phyloP scores from a whole-genome alignment of 1,140 invertebrate species.

The Andrena cerasifolii region DNA sequence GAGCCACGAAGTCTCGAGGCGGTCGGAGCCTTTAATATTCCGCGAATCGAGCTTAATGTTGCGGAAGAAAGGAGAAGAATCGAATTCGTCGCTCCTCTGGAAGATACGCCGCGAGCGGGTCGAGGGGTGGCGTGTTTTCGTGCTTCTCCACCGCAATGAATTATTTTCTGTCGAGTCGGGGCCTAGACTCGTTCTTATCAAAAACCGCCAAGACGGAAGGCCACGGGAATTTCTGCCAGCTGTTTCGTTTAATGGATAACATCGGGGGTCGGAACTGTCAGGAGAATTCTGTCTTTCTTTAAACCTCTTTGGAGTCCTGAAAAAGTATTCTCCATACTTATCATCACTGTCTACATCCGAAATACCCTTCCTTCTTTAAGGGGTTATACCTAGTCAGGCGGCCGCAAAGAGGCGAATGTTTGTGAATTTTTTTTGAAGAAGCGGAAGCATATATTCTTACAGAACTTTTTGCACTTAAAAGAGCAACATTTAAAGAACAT shows the following conservation, averaged over 20 bases:
- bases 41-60: constrained; percentile 24
- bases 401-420: too few species aligned
- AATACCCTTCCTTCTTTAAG: neutral
- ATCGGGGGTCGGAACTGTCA: too few species aligned
- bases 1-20: neutral
- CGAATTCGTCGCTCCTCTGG: neutral
- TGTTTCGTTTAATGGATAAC: neutral
- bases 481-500: too few species aligned
- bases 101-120: neutral
- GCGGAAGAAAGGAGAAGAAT: constrained; percentile 30
- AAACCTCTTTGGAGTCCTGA: neutral
- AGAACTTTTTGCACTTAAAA: too few species aligned
- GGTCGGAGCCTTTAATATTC: constrained; percentile 7
- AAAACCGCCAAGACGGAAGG: neutral
- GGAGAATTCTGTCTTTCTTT: neutral
- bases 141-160: constrained; percentile 17
- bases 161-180: neutral
- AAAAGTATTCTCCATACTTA: neutral
- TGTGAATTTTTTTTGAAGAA: too few species aligned
- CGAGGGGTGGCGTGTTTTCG: too few species aligned
- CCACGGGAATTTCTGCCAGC: neutral
- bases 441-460: too few species aligned
- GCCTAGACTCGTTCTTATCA: constrained; percentile 22
- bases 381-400: too few species aligned
- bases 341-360: neutral